Conservation (phyloP, 2,797 vertebrate species). For the Enteromius fasciolatus region DNA sequence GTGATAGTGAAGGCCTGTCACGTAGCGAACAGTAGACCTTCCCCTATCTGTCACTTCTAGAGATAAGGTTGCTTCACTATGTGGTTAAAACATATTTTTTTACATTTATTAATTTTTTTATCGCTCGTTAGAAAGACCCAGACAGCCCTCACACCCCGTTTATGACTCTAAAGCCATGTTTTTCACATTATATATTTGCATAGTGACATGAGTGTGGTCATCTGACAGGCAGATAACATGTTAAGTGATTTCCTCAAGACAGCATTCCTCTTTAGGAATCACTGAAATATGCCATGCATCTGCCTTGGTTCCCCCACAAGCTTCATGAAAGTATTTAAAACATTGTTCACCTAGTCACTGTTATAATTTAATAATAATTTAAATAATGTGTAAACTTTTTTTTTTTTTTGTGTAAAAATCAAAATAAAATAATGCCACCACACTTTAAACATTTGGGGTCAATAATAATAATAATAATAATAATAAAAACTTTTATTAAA, state of each 20-base stretch:
- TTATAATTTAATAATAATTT: neutral
- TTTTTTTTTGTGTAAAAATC: too few species aligned
- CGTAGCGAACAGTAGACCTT: constrained; percentile 69
- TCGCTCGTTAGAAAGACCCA: neutral
- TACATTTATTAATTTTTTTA: neutral
- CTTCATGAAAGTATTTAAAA: neutral
- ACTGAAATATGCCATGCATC: constrained; percentile 44
- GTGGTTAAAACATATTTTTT: neutral
- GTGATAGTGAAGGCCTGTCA: constrained; percentile 70
- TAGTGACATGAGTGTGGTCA: neutral
- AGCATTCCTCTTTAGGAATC: constrained; percentile 56
- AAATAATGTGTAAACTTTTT: neutral
- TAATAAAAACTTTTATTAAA: neutral
- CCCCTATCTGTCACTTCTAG: constrained; percentile 66
- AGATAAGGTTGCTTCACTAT: constrained; percentile 67
- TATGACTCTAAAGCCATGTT: neutral
- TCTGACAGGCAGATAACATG: constrained; percentile 54
- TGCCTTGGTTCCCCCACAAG: neutral
- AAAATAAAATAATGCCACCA: too few species aligned
- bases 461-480: neutral
- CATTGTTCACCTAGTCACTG: neutral
- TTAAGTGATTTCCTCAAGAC: constrained; percentile 58
- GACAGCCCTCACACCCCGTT: neutral
- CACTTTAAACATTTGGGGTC: neutral
- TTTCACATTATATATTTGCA: constrained; percentile 1